Percentiles rank a stretch among this genome's conserved stretches.
These are phyloP conservation scores for Connochaetes taurinus DNA, from an alignment of 2,113 vertebrate species.

Conservation along the genomic window DNA sequence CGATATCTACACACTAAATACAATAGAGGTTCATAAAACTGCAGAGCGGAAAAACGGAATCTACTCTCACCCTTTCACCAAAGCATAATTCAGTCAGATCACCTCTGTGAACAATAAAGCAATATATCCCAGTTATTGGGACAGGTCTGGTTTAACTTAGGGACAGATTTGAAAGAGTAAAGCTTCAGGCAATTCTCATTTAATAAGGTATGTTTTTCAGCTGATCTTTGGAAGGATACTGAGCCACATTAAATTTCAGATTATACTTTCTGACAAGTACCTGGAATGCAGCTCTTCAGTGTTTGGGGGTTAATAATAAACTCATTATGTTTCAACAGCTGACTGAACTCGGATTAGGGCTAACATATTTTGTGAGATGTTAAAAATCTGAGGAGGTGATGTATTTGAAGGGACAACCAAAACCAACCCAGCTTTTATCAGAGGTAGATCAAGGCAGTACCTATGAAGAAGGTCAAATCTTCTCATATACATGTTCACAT, in stretches of 20 bases:
- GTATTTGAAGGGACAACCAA: neutral
- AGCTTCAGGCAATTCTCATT: neutral
- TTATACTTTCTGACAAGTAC: neutral
- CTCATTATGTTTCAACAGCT: neutral
- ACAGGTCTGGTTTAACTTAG: neutral
- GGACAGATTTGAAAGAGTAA: neutral
- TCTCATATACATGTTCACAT: neutral
- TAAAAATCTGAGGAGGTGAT: neutral
- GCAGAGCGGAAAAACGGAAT: neutral
- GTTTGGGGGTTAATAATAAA: neutral
- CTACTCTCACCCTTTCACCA: neutral
- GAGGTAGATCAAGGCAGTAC: neutral
- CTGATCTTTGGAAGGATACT: neutral
- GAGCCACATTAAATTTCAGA: neutral
- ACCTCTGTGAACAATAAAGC: neutral
- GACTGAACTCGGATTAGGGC: neutral
- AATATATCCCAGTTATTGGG: neutral
- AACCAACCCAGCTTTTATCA: neutral
- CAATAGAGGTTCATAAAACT: neutral
- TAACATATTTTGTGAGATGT: neutral
- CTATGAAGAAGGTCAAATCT: neutral
- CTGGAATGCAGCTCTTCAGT: neutral
- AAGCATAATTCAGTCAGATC: neutral
- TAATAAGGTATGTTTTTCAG: neutral
- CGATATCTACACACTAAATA: neutral